These are phyloP conservation scores for Campylomormyrus tamandua DNA, from an alignment of 2,113 vertebrate genomes.

Conservation along the genomic window DNA sequence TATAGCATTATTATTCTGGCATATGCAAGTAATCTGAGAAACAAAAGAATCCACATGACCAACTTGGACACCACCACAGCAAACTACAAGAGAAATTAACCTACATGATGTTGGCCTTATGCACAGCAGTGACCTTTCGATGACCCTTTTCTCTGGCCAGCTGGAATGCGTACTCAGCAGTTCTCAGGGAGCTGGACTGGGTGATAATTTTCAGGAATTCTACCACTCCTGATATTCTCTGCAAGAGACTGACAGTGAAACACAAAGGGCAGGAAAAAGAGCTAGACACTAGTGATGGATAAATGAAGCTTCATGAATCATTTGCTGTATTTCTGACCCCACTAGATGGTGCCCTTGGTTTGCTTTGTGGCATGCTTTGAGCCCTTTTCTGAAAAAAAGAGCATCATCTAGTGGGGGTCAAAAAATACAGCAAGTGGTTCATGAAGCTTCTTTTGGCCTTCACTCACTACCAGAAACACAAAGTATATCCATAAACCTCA, in stretches of 20 bases:
- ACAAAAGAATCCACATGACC: not conserved
- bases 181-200: constrained; percentile 62
- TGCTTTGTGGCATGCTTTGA: not conserved
- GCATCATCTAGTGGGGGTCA: not conserved
- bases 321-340: not conserved
- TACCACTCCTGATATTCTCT: constrained; percentile 71
- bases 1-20: constrained; percentile 55
- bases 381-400: not conserved
- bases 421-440: not conserved
- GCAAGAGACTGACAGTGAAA: not conserved
- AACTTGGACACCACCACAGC: not conserved
- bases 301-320: not conserved
- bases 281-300: not conserved
- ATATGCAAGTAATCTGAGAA: constrained; percentile 60
- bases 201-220: constrained; percentile 82
- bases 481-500: constrained; percentile 51
- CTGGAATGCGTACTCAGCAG: constrained; percentile 69
- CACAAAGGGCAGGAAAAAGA: not conserved
- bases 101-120: constrained; percentile 80
- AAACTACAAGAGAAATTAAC: constrained; percentile 9
- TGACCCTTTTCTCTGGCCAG: constrained; percentile 62
- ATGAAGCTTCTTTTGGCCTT: not conserved
- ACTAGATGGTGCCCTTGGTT: not conserved
- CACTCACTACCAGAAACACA: not conserved
- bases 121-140: constrained; percentile 68